Evolutionary conservation across 2,113 vertebrate genomes (phyloP), one percentile per base, ranked within the genome.

Genomic region (Rana temporaria): DNA sequence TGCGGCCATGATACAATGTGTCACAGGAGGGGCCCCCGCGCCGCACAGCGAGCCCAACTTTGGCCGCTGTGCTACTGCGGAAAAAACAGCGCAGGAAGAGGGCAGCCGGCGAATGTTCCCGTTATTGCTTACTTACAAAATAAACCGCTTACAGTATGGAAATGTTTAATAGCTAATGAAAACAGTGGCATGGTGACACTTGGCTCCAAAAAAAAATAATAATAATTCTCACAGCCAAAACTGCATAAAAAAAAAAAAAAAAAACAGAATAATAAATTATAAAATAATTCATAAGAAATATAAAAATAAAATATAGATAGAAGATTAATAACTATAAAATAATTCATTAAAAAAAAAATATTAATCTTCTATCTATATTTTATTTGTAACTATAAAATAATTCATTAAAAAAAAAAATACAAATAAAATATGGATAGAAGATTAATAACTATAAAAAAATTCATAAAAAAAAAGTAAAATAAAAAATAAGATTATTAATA

Each of bases 91-190:
- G 15, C 66, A 70, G 78, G 78, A 80, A 80, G 32, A 34, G 9
- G 4, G 17, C 34, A 12, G 55, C 63, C 63, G 26, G 12, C 6
- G 16, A 59, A 69, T 52, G 53, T 80, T 70, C 78, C 78, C 48
- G 78, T 80, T 80, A 60, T 70, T 62, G 66, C 78, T 80, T 80
- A 69, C 55, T 80, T 15, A 60, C 67, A 80, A 60, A 80, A 80
- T 30, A 80, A 55, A 22, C 48, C 19, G 62, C 48, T 52, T 24
- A 60, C 55, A 80, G 69, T 62, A 52, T 80, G 78, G 78, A 80
- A 80, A 59, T 20, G 3, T 26, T 60, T 12, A 38, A 70, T 24
- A 24, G 18, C 19, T 6, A 4, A 48, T 19, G 67, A 16, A 42
- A 48, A 70, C 20, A 70, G 16, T 59, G n/a, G 3, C 22, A 17